Percentiles rank a stretch among this genome's conserved stretches.
Conservation (phyloP, 2,113 vertebrate species). For the Orthonyx spaldingii region DNA sequence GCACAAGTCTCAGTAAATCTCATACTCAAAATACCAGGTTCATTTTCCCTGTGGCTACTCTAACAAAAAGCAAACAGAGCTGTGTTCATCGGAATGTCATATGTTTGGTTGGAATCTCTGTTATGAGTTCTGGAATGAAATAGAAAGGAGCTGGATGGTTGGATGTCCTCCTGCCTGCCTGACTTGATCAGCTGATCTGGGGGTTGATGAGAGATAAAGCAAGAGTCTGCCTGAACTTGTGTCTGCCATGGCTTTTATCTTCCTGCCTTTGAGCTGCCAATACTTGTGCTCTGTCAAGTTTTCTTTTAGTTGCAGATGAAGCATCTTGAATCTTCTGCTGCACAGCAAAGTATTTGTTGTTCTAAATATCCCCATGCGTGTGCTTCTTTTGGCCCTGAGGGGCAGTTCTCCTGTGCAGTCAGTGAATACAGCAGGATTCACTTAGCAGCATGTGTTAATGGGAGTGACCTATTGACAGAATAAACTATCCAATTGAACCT, state of each 20-base stretch:
- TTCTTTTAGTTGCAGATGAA: background rate
- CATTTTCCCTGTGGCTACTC: background rate
- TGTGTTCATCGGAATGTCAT: background rate
- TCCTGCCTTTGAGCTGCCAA: background rate
- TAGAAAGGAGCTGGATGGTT: background rate
- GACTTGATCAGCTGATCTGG: background rate
- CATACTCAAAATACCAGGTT: background rate
- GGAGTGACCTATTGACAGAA: slow-evolving; percentile 28
- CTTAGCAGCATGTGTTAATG: slow-evolving; percentile 10
- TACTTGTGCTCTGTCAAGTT: background rate
- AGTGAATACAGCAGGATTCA: background rate
- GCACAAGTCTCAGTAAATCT: background rate
- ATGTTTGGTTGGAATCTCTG: background rate
- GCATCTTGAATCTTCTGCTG: background rate
- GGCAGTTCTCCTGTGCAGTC: background rate
- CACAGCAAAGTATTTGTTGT: background rate
- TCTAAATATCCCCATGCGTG: background rate
- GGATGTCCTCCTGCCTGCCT: background rate
- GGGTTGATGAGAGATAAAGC: background rate
- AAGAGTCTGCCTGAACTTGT: background rate
- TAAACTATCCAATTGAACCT: slow-evolving; percentile 16
- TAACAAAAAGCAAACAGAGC: background rate
- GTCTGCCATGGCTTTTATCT: background rate
- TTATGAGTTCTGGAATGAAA: background rate
- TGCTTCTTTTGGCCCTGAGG: background rate